A percentile compares a stretch with the other conserved stretches of the same genome.
Evolutionary conservation across 2,888 invertebrate species (phyloP).

Genomic region (Agapostemon virescens): DNA sequence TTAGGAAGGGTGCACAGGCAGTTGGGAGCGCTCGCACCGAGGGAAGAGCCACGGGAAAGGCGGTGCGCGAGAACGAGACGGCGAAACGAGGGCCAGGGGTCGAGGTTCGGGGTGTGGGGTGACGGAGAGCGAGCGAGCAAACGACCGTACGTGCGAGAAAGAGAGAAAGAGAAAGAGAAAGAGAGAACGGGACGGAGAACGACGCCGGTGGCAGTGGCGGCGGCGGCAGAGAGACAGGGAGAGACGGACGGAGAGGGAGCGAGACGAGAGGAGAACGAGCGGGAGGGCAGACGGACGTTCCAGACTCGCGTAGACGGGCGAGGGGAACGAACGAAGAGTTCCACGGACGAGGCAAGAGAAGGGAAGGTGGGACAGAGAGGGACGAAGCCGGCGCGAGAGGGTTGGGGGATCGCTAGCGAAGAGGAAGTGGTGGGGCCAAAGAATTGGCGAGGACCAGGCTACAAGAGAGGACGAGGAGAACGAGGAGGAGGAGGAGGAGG

Average conservation of each 20-base stretch:
- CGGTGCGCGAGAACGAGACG: conserved; percentile 36
- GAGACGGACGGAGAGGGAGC: neutral
- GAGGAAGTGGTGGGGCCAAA: conserved; percentile 73
- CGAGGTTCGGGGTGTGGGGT: conserved; percentile 55
- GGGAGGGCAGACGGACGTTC: conserved; percentile 56
- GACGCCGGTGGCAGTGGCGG: conserved; percentile 9
- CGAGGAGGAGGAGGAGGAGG: conserved; percentile 58
- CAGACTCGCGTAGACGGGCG: conserved; percentile 62
- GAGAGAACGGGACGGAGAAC: conserved; percentile 43
- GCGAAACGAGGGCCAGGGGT: conserved; percentile 44
- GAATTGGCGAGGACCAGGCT: conserved; percentile 76
- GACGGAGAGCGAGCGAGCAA: conserved; percentile 53
- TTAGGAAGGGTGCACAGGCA: conserved; percentile 50
- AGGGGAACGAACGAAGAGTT: conserved; percentile 65
- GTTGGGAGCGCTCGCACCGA: conserved; percentile 26
- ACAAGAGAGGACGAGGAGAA: conserved; percentile 60
- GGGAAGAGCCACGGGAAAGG: conserved; percentile 48
- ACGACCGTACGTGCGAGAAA: too few species aligned
- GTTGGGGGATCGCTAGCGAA: conserved; percentile 66
- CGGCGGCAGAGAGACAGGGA: conserved; percentile 20
- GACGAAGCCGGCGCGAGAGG: conserved; percentile 49
- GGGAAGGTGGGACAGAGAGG: conserved; percentile 41
- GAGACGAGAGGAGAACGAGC: conserved; percentile 13
- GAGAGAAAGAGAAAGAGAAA: conserved; percentile 53
- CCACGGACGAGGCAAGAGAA: conserved; percentile 46